Percentiles rank a stretch among this genome's conserved stretches.
Evolutionary conservation across 37 sponge, comb jelly and placozoan genomes (phyloP).

Genomic region (Cladorhizidae sp.): DNA sequence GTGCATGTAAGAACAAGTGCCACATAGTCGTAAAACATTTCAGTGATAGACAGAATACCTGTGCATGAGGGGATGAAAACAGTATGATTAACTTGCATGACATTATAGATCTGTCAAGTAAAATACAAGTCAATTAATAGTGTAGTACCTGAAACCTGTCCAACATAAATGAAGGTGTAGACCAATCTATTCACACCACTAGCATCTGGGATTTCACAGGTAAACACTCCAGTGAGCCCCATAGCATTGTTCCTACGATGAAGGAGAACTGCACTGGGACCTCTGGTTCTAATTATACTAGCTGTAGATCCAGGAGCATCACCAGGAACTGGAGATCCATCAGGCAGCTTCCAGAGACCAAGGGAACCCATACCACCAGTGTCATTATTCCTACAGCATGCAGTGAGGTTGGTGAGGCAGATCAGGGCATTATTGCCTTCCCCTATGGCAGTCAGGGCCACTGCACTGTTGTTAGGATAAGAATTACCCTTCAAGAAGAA

Average conservation of each 20-base stretch:
- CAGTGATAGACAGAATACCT: background rate
- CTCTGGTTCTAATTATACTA: background rate
- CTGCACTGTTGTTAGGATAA: constrained; percentile 12
- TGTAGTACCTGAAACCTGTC: background rate
- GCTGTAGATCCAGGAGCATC: background rate
- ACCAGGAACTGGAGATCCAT: background rate
- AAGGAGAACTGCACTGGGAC: background rate
- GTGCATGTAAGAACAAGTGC: background rate
- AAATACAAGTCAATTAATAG: background rate
- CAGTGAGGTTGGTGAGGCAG: background rate
- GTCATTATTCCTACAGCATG: background rate
- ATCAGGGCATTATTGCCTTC: background rate
- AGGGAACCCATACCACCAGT: background rate
- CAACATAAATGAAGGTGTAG: background rate
- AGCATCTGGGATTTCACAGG: constrained; percentile 6
- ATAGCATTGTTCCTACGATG: background rate
- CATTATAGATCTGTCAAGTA: background rate
- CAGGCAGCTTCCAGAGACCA: background rate
- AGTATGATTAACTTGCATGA: background rate
- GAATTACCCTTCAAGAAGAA: background rate
- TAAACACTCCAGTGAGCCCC: background rate
- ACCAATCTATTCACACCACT: background rate
- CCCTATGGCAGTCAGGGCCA: background rate
- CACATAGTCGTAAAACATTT: background rate
- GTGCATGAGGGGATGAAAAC: background rate